Percentiles rank a stretch among this genome's conserved stretches.
Evolutionary conservation across 2,113 vertebrate species (phyloP).

Genomic region (Cynoglossus semilaevis): DNA sequence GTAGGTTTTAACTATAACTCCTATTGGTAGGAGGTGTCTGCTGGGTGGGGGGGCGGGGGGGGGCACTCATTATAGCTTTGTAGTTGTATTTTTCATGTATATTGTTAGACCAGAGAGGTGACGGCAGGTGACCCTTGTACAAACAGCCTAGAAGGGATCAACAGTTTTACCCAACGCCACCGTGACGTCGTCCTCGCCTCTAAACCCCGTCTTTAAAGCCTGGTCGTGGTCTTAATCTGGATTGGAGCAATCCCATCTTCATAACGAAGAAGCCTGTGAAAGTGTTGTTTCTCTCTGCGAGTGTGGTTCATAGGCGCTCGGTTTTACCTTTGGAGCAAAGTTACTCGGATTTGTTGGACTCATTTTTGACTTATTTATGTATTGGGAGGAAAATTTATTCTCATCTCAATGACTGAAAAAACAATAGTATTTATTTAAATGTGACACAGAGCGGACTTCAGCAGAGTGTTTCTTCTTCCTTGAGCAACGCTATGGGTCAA

Average conservation of each 20-base stretch:
- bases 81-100: not conserved
- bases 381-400: no score
- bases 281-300: not conserved
- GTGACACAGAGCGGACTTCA: no score
- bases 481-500: constrained; percentile 71
- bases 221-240: not conserved
- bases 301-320: not conserved
- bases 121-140: no score
- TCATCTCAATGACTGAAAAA: not conserved
- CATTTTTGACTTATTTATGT: no score
- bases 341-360: constrained; percentile 3
- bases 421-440: constrained; percentile 22
- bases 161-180: not conserved
- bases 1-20: no score
- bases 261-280: not conserved
- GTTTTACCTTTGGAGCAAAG: no score
- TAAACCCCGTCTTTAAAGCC: constrained; percentile 19
- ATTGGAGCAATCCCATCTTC: not conserved
- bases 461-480: not conserved
- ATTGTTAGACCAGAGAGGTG: not conserved
- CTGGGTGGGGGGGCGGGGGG: no score
- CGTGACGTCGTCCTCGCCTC: constrained; percentile 7
- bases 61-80: no score
- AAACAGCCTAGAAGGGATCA: constrained; percentile 4
- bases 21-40: no score